A percentile compares a stretch with the other conserved stretches of the same genome.
phyloP scores from a whole-genome alignment of 2,888 invertebrate genomes.

The Machimus rusticus region DNA sequence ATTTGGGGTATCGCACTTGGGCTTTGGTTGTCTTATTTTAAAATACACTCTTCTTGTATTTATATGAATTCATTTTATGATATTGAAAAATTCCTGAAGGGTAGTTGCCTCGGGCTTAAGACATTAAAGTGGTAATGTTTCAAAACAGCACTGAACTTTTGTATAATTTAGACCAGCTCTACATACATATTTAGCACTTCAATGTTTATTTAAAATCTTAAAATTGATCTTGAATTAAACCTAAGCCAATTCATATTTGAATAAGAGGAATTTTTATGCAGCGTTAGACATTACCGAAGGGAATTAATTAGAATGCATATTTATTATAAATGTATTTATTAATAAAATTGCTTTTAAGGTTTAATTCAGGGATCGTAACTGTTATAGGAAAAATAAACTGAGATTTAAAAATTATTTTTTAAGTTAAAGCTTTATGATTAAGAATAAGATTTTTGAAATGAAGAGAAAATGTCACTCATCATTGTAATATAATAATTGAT shows the following conservation, averaged over 20 bases:
- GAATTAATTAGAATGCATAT: background rate
- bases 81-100: no score
- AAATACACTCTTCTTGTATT: background rate
- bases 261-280: background rate
- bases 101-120: no score
- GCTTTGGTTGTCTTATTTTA: background rate
- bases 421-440: no score
- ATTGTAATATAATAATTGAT: no score
- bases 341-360: background rate
- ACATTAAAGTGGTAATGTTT: background rate
- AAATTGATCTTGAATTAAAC: background rate
- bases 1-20: background rate
- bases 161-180: background rate
- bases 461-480: no score
- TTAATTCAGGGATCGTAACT: no score
- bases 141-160: background rate
- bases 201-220: background rate
- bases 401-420: no score
- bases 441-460: no score
- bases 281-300: background rate
- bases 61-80: no score
- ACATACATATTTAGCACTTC: background rate
- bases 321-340: no score
- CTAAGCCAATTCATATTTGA: background rate
- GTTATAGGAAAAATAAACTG: no score